A percentile compares a stretch with the other conserved stretches of the same genome.
Evolutionary conservation across 53 echinoderm and acorn worm genomes (phyloP).

Genomic region (Holothuria leucospilota): DNA sequence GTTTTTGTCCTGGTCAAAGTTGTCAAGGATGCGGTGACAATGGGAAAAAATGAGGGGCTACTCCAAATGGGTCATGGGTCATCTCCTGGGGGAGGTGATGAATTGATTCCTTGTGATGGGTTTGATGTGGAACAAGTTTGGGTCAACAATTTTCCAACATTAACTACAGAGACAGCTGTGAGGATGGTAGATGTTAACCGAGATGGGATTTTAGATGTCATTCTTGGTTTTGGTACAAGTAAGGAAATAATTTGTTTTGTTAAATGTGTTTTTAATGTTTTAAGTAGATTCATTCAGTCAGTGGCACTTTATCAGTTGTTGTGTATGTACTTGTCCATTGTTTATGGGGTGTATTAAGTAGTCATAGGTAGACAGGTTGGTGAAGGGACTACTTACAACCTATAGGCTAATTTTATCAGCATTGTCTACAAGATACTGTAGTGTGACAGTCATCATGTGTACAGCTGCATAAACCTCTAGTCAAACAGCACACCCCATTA

Average conservation of each 20-base stretch:
- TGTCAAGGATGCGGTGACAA: conserved; percentile 47
- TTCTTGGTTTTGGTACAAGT: conserved; percentile 92
- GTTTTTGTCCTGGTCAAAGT: conserved; percentile 79
- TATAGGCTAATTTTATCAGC: too few species aligned
- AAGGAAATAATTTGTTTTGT: neutral
- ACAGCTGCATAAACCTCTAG: too few species aligned
- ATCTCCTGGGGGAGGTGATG: neutral
- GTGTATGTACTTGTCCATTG: too few species aligned
- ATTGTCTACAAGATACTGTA: too few species aligned
- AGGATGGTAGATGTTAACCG: conserved; percentile 86
- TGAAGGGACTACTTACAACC: too few species aligned
- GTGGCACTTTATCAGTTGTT: too few species aligned
- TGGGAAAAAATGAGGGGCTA: neutral
- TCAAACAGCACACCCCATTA: too few species aligned
- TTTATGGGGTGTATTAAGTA: too few species aligned
- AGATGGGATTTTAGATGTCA: conserved; percentile 81
- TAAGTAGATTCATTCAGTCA: too few species aligned
- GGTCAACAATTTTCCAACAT: conserved; percentile 82
- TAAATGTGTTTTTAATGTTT: too few species aligned
- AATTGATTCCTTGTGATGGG: conserved; percentile 69
- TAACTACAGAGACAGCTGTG: conserved; percentile 83
- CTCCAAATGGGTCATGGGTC: neutral
- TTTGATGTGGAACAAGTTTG: conserved; percentile 88
- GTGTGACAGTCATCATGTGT: too few species aligned
- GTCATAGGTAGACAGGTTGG: too few species aligned